Evolutionary conservation across 2,113 vertebrate species (phyloP).

Genomic region (Misgurnus mizolepis): DNA sequence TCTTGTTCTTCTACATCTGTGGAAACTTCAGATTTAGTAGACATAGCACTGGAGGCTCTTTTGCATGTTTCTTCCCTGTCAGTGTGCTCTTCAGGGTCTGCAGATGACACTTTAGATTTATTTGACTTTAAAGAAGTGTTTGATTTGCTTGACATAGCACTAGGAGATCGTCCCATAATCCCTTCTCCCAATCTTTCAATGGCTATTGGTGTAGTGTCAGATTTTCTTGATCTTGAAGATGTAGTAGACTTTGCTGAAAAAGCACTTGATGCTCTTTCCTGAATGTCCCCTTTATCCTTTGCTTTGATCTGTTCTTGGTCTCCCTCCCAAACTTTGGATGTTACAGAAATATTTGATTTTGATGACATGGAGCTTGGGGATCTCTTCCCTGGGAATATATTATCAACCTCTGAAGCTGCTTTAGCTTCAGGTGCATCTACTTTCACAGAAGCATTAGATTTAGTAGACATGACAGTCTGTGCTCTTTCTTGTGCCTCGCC

Average conservation of each 20-base stretch:
- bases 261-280: slow-evolving; percentile 28
- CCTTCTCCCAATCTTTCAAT: slow-evolving; percentile 20
- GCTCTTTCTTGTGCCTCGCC: not conserved
- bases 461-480: not conserved
- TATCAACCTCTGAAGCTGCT: not conserved
- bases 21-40: slow-evolving; percentile 54
- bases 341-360: slow-evolving; percentile 30
- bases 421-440: not conserved
- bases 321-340: not conserved
- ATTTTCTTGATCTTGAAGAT: slow-evolving; percentile 33
- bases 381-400: not conserved
- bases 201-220: slow-evolving; percentile 36
- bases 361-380: slow-evolving; percentile 32
- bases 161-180: not conserved
- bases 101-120: slow-evolving; percentile 3
- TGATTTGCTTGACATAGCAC: slow-evolving; percentile 21
- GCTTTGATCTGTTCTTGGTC: not conserved
- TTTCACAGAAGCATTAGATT: not conserved
- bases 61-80: not conserved
- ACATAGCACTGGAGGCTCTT: slow-evolving; percentile 38
- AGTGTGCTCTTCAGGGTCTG: not conserved
- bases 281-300: slow-evolving; percentile 36
- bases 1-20: slow-evolving; percentile 7
- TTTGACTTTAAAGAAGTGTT: not conserved
- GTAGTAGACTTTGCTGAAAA: slow-evolving; percentile 5